Evolutionary conservation across 2,113 vertebrate species (phyloP).

Genomic region (Aegypius monachus): DNA sequence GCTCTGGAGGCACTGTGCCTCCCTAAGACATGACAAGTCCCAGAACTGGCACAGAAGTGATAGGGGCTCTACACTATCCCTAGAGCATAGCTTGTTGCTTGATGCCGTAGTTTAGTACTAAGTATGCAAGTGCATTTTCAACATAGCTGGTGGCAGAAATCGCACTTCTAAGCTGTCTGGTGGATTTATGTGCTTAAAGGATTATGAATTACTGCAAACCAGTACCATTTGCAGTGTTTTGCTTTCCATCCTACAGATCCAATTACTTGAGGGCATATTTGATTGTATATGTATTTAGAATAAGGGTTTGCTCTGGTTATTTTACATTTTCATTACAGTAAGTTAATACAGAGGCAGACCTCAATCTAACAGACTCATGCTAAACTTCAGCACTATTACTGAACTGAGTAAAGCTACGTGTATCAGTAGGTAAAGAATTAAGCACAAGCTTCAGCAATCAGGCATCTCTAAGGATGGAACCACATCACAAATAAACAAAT

Average conservation of each 20-base stretch:
- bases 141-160: slow-evolving; percentile 63
- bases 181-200: slow-evolving; percentile 60
- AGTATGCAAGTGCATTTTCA: slow-evolving; percentile 40
- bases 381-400: not conserved
- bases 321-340: slow-evolving; percentile 46
- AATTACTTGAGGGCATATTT: slow-evolving; percentile 35
- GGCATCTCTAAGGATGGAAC: not conserved
- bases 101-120: slow-evolving; percentile 41
- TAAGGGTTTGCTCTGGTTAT: not conserved
- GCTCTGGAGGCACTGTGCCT: slow-evolving; percentile 27
- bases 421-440: not conserved
- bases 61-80: slow-evolving; percentile 7
- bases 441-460: not conserved
- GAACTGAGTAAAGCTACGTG: not conserved
- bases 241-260: slow-evolving; percentile 18
- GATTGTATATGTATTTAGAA: slow-evolving; percentile 12
- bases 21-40: not conserved
- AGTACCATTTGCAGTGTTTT: slow-evolving; percentile 21
- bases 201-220: slow-evolving; percentile 59
- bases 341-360: slow-evolving; percentile 1
- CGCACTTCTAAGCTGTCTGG: slow-evolving; percentile 55
- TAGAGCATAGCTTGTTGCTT: slow-evolving; percentile 29
- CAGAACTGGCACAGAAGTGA: not conserved
- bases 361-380: not conserved
- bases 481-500: not conserved